Percentiles rank a stretch among this genome's conserved stretches.
Evolutionary conservation across 2,797 vertebrate species (phyloP).

Genomic region (Toxotes lorentzi): DNA sequence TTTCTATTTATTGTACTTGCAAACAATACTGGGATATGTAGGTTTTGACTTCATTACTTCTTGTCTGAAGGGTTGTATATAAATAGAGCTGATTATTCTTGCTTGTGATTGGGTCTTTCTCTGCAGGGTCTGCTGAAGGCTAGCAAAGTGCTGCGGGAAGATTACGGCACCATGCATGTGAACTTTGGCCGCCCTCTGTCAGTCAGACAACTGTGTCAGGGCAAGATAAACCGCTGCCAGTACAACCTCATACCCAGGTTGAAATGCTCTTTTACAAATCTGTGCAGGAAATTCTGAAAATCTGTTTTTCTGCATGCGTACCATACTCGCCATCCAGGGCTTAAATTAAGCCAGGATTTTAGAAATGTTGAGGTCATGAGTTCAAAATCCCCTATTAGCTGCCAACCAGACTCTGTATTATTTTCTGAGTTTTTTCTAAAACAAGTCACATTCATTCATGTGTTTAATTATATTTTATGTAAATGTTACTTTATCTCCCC

Average conservation of each 20-base stretch:
- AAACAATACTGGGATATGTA: neutral
- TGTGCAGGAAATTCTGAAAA: neutral
- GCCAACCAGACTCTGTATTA: neutral
- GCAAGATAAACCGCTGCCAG: constrained; percentile 85
- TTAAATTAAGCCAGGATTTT: neutral
- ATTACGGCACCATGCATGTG: constrained; percentile 93
- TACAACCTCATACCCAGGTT: constrained; percentile 95
- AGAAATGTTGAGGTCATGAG: constrained; percentile 6
- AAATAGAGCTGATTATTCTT: constrained; percentile 18
- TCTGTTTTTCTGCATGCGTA: neutral
- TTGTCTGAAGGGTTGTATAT: neutral
- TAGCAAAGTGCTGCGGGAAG: constrained; percentile 90
- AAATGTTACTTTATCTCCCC: neutral
- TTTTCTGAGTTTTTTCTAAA: neutral
- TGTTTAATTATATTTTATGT: neutral
- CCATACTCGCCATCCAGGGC: neutral
- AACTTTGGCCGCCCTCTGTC: constrained; percentile 92
- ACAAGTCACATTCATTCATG: neutral
- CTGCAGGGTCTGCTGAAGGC: constrained; percentile 93
- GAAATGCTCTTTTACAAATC: no score
- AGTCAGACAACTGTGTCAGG: constrained; percentile 89
- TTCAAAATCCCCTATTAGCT: neutral
- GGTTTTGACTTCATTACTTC: neutral
- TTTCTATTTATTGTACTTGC: neutral
- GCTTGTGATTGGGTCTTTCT: constrained; percentile 13